Evolutionary conservation across 30 jellyfish, hydroid and myxozoan genomes (phyloP), one percentile per base, ranked within the genome.

Genomic region (Hydractinia symbiolongicarpus): DNA sequence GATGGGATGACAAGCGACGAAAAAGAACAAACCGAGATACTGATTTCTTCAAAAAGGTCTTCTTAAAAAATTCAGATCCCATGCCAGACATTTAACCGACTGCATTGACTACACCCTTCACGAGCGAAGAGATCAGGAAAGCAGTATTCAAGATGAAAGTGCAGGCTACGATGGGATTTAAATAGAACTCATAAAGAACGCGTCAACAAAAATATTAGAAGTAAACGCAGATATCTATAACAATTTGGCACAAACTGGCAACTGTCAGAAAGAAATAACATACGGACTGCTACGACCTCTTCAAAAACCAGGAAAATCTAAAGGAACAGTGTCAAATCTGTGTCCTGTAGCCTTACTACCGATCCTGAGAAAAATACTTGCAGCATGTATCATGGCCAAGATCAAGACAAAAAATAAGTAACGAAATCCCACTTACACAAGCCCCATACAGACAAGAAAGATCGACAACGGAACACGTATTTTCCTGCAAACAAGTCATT

Each of bases 251-350:
- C 4, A 44, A 61, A 64, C 16, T 30, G 61, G 86, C 16, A 4
- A 57, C 11, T 53, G 10, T 16, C 86, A 53, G 44, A 64, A n/a
- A 66, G 76, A 81, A 30, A 76, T 67, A 55, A 70, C 54, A 8
- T 58, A 16, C n/a, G 76, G 77, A 54, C 53, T 81, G 17, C 84
- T 80, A n/a, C 40, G 40, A 80, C 88, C 84, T 49, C 30, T 50
- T 1, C 78, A 68, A 75, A 81, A 67, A 81, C 89, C 89, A 8
- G 89, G 84, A 15, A 81, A 81, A 56, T 53, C 77, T 51, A 81
- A 68, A 67, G 85, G 89, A 54, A 84, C 89, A n/a, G 53, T 40
- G 44, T 53, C 50, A 30, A 81, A 52, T 4, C 50, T 81, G 84
- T 7, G 85, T 6, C 84, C 89, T 9, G 6, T 81, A 44, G 66